These are phyloP conservation scores for Sarcophaga rosellei DNA, from an alignment of 2,888 invertebrate species.

Conservation along the genomic window DNA sequence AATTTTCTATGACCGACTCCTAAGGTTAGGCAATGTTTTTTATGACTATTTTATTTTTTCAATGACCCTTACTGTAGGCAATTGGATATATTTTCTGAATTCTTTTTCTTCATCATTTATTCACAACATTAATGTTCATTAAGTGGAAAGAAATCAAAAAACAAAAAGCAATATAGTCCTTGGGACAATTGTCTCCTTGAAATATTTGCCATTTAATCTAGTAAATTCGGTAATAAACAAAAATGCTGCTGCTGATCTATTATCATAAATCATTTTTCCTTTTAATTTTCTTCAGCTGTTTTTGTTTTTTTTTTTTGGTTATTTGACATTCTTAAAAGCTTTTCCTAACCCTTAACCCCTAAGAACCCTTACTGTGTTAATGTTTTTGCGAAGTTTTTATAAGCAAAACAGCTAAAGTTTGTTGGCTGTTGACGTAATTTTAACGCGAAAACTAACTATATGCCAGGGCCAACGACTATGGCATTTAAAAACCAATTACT, in stretches of 20 bases:
- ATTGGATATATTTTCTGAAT: background rate
- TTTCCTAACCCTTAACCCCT: conserved; percentile 40
- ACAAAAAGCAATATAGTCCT: background rate
- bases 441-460: too few relatives aligned
- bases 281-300: too few relatives aligned
- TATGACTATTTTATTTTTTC: too few relatives aligned
- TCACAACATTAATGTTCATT: too few relatives aligned
- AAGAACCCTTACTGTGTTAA: background rate
- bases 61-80: too few relatives aligned
- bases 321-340: conserved; percentile 56
- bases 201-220: too few relatives aligned
- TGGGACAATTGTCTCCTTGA: background rate
- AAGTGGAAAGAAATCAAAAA: background rate
- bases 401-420: background rate
- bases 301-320: background rate
- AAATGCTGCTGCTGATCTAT: background rate
- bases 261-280: conserved; percentile 55
- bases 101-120: background rate
- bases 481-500: conserved; percentile 67
- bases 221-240: too few relatives aligned
- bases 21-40: too few relatives aligned
- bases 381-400: conserved; percentile 10
- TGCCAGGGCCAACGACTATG: too few relatives aligned
- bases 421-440: background rate
- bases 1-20: too few relatives aligned